Percentiles rank a stretch among this genome's conserved stretches.
Conservation (phyloP, 2,113 vertebrate species). For the Bolborhynchus lineola region DNA sequence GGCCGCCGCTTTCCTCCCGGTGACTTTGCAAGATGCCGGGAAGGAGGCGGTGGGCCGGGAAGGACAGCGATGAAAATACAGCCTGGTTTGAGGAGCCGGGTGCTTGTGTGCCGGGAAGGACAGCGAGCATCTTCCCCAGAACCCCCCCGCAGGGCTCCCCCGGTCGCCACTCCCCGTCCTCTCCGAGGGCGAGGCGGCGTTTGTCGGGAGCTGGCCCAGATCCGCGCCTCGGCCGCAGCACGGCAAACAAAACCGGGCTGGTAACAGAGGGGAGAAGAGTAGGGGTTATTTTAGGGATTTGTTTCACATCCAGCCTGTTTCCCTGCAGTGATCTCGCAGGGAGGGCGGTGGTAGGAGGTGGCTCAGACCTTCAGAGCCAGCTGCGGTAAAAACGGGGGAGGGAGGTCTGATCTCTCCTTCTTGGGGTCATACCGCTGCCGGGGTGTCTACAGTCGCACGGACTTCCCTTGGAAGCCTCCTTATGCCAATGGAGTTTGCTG, state of each 20-base stretch:
- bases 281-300: not conserved
- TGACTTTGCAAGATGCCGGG: constrained; percentile 53
- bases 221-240: not conserved
- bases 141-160: not conserved
- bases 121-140: not conserved
- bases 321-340: constrained; percentile 31
- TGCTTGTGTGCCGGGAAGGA: not conserved
- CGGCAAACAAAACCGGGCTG: not conserved
- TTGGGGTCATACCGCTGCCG: not conserved
- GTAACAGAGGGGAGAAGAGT: not conserved
- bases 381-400: constrained; percentile 53
- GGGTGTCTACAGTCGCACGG: not conserved
- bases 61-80: not conserved
- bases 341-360: constrained; percentile 27
- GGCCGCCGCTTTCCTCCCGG: not conserved
- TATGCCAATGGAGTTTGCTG: not conserved
- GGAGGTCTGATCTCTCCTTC: not conserved
- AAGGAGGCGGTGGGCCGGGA: not conserved
- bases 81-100: not conserved
- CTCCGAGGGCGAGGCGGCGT: not conserved
- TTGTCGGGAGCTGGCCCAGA: not conserved
- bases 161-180: not conserved
- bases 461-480: not conserved
- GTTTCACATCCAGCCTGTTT: not conserved
- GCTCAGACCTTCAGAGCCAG: constrained; percentile 47